phyloP scores from a whole-genome alignment of 2,113 vertebrate genomes.

The Puffinus mauretanicus region DNA sequence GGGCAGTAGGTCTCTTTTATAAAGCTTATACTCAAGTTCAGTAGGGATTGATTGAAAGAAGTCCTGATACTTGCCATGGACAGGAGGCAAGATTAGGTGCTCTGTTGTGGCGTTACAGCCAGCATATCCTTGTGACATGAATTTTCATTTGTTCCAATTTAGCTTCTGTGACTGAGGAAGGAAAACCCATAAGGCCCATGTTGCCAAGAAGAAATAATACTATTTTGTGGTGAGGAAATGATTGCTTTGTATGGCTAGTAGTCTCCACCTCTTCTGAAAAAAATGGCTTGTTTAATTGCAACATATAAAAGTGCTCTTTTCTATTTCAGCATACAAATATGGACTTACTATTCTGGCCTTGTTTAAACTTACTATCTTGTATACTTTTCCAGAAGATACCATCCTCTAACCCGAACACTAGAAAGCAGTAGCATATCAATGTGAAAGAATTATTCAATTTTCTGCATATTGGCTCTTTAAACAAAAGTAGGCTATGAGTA shows the following conservation, averaged over 20 bases:
- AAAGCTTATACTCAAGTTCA: neutral
- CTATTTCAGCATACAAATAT: neutral
- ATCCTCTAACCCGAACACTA: neutral
- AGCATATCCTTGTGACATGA: neutral
- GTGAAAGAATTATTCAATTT: neutral
- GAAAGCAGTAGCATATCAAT: neutral
- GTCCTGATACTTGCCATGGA: neutral
- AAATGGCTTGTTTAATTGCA: neutral
- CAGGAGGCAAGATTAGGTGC: neutral
- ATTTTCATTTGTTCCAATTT: neutral
- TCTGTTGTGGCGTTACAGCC: neutral
- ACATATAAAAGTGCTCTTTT: neutral
- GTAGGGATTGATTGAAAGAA: neutral
- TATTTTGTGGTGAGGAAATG: neutral
- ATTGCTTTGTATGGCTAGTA: neutral
- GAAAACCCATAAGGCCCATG: neutral
- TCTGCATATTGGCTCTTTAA: neutral
- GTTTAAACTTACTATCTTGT: neutral
- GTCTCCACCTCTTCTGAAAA: neutral
- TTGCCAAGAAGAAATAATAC: neutral
- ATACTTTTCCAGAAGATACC: neutral
- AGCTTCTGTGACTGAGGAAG: neutral
- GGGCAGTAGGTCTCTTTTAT: neutral
- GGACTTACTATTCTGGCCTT: neutral
- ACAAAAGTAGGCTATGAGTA: neutral